Conservation (phyloP, 2,888 invertebrate species). For the Ophion costatus region DNA sequence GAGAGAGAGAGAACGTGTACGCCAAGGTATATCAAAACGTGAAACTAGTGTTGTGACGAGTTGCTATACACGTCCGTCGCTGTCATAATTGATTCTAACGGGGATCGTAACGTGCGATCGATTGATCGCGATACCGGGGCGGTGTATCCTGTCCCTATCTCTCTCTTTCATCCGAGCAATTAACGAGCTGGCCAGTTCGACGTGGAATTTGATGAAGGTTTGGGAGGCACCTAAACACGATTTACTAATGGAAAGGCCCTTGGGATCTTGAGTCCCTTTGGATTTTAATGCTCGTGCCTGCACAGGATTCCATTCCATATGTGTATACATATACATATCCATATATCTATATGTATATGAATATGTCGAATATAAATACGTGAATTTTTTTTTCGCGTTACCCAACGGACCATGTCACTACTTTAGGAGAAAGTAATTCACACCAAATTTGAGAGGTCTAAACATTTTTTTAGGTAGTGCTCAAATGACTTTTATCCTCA, state of each 20-base stretch:
- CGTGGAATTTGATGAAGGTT: conserved; percentile 63
- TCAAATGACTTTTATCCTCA: too few species aligned
- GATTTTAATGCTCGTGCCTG: conserved; percentile 56
- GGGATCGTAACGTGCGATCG: conserved; percentile 66
- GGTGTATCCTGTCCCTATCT: conserved; percentile 52
- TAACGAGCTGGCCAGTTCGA: conserved; percentile 58
- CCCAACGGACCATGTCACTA: too few species aligned
- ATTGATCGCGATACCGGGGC: conserved; percentile 77
- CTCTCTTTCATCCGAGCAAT: conserved; percentile 56
- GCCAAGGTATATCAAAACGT: conserved; percentile 10
- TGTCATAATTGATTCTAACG: conserved; percentile 80
- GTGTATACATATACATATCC: neutral
- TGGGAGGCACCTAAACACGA: conserved; percentile 57
- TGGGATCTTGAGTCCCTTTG: conserved; percentile 45
- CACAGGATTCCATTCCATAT: conserved; percentile 17
- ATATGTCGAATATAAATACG: too few species aligned
- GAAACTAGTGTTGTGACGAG: conserved; percentile 67
- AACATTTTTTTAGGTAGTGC: too few species aligned
- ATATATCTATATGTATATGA: neutral
- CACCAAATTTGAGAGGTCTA: too few species aligned
- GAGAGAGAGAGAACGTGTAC: neutral
- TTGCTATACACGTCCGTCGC: conserved; percentile 73
- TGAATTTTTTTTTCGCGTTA: too few species aligned
- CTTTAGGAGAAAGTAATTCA: too few species aligned
- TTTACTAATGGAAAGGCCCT: conserved; percentile 64